phyloP scores from a whole-genome alignment of 2,797 vertebrate genomes.

The Tenualosa ilisha region DNA sequence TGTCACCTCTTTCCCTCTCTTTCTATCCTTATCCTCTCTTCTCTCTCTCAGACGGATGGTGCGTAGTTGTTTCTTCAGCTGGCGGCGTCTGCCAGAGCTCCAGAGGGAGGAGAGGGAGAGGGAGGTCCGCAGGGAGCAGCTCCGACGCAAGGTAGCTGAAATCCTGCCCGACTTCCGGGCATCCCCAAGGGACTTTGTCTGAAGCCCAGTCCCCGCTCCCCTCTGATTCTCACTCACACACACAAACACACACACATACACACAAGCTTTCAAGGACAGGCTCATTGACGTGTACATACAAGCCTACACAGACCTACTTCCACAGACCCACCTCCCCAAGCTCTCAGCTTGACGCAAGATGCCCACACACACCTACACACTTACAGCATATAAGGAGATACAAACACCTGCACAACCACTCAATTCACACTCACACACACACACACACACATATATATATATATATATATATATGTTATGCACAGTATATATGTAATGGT shows the following conservation, averaged over 20 bases:
- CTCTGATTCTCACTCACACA: background rate
- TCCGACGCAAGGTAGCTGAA: slow-evolving; percentile 83
- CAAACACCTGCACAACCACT: background rate
- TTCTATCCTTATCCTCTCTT: background rate
- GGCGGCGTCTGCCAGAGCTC: slow-evolving; percentile 75
- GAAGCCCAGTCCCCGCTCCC: slow-evolving; percentile 22
- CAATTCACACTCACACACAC: background rate
- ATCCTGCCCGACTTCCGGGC: slow-evolving; percentile 86
- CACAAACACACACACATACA: background rate
- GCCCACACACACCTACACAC: background rate
- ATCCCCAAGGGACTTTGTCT: slow-evolving; percentile 42
- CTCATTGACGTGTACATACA: background rate
- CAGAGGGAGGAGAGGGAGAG: slow-evolving; percentile 76
- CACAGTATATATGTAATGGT: no score
- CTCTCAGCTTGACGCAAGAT: background rate
- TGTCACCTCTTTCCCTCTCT: background rate
- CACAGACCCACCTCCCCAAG: background rate
- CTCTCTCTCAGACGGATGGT: slow-evolving; percentile 70
- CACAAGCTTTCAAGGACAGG: background rate
- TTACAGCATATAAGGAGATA: background rate
- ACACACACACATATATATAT: background rate
- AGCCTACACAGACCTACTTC: slow-evolving; percentile 34
- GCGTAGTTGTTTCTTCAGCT: slow-evolving; percentile 71
- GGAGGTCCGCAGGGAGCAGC: slow-evolving; percentile 77
- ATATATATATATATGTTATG: no score